Percentiles rank a stretch among this genome's conserved stretches.
These are phyloP conservation scores for Crioceris asparagi DNA, from an alignment of 2,888 invertebrate species.

Conservation along the genomic window DNA sequence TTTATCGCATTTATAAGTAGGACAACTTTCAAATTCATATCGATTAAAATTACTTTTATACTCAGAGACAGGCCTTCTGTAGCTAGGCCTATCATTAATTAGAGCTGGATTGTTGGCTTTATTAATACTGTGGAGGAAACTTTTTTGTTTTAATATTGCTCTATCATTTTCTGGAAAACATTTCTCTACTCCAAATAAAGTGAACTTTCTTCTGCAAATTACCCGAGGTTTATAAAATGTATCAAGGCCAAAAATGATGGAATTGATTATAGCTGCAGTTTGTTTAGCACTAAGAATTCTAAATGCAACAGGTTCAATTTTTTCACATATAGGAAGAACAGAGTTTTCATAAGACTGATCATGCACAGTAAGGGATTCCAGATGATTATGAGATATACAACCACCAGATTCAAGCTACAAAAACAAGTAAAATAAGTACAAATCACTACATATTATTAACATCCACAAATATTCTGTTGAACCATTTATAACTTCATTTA, in stretches of 20 bases:
- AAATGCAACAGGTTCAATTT: constrained; percentile 21
- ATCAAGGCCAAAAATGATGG: constrained; percentile 35
- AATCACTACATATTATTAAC: no score
- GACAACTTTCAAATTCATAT: not conserved
- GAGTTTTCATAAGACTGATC: constrained; percentile 24
- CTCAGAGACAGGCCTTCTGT: no score
- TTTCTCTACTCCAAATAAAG: constrained; percentile 35
- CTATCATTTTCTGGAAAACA: constrained; percentile 26
- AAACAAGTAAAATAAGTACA: constrained; percentile 19
- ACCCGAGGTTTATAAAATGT: constrained; percentile 36
- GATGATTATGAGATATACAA: constrained; percentile 17
- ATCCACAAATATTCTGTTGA: no score
- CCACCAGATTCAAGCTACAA: constrained; percentile 34
- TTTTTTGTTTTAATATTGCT: constrained; percentile 18
- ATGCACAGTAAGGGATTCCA: constrained; percentile 26
- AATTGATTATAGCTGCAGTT: constrained; percentile 28
- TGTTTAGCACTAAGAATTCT: constrained; percentile 17
- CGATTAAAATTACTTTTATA: not conserved
- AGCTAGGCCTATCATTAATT: no score
- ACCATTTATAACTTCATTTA: no score
- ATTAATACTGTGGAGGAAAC: constrained; percentile 22
- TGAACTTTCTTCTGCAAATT: constrained; percentile 31
- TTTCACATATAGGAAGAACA: constrained; percentile 20
- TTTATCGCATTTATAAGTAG: constrained; percentile 17
- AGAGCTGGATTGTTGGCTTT: no score